These are phyloP conservation scores for Nerophis ophidion DNA, from an alignment of 2,113 vertebrate species.

Conservation along the genomic window DNA sequence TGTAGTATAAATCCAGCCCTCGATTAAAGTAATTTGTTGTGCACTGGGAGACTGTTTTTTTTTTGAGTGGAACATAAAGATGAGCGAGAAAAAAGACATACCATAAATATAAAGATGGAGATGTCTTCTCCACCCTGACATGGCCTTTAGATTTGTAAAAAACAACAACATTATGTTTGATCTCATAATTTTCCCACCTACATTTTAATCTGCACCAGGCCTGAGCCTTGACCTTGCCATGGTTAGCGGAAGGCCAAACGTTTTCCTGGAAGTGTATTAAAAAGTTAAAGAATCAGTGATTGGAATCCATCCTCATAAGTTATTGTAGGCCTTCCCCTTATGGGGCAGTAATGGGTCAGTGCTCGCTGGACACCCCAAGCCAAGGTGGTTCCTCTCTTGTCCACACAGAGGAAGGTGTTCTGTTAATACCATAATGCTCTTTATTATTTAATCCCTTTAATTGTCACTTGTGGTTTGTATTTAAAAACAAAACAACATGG, in stretches of 20 bases:
- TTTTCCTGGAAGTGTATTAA: constrained; percentile 23
- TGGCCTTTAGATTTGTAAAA: too few species aligned
- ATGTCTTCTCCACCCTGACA: too few species aligned
- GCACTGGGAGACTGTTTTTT: background rate
- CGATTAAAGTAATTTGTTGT: background rate
- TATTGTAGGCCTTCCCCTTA: constrained; percentile 6
- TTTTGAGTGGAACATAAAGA: background rate
- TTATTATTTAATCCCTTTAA: constrained; percentile 27
- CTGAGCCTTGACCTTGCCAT: constrained; percentile 45
- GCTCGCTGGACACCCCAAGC: constrained; percentile 8
- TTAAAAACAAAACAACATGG: constrained; percentile 27
- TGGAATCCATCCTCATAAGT: constrained; percentile 36
- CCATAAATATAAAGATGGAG: background rate
- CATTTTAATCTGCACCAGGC: constrained; percentile 56
- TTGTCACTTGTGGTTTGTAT: constrained; percentile 15
- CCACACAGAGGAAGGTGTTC: constrained; percentile 20
- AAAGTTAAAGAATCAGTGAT: constrained; percentile 50
- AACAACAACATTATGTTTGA: background rate
- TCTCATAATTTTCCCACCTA: constrained; percentile 31
- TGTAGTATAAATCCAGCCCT: background rate
- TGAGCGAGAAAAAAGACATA: background rate
- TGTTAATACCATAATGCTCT: constrained; percentile 28
- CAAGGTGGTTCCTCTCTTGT: constrained; percentile 18
- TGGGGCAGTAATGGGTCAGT: constrained; percentile 10
- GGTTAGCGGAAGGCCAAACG: constrained; percentile 29